Base-by-base conservation (phyloP, 2,113 vertebrate genomes). In the Heliornis fulica region DNA sequence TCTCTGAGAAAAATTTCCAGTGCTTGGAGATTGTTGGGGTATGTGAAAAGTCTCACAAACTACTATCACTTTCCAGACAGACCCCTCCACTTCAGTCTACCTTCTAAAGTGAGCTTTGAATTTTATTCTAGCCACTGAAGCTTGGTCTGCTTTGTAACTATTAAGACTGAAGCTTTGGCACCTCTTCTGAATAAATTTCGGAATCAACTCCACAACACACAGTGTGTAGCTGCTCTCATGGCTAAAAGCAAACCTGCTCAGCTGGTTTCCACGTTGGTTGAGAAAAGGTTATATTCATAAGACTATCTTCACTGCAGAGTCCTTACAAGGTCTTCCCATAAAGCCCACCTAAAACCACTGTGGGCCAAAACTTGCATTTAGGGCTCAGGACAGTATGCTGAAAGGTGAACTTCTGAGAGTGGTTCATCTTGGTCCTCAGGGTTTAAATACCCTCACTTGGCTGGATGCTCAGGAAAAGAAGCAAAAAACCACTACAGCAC, bases 151-250 rank as follows among this genome's bases (percentile, higher is more conserved):
- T 83, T 69, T 66, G 25, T 20, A 78, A 31, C 46, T 74, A 65
- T 29, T 56, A 40, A 61, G 54, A 61, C 19, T 51, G 36, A 86
- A 80, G 26, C 29, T 76, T 61, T 61, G 48, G 25, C 0, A 1
- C 18, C 19, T 66, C 60, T 88, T 69, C 28, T 36, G n/a, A 89
- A 87, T 32, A 86, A 19, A 89, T 57, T 87, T 78, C 0, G 3
- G 46, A 25, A 83, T 82, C 56, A 34, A 7, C 29, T 71, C 25
- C 1, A 2, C 31, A 71, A 46, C 0, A 0, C 25, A 74, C 28
- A 25, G 14, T 4, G 16, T 25, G 18, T 53, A 81, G 31, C 16
- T 80, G 16, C 78, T 76, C 88, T 50, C 29, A 11, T 26, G 13
- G 43, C 53, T 93, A 43, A 88, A 77, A 87, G 23, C 19, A 83